These are phyloP conservation scores for Machimus rusticus DNA, from an alignment of 2,888 invertebrate species.

Conservation along the genomic window DNA sequence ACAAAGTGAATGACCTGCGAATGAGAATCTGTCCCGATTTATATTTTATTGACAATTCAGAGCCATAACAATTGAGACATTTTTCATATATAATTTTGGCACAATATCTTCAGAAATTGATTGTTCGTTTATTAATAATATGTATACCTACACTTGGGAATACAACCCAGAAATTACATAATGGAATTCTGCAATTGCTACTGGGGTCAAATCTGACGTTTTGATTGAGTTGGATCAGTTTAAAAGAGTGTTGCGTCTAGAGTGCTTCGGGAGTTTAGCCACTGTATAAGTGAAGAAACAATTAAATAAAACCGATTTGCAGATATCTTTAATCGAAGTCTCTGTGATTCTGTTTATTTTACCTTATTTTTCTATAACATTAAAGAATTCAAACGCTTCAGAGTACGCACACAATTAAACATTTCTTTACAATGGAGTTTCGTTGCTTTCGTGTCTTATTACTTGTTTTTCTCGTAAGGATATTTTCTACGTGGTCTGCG, in stretches of 20 bases:
- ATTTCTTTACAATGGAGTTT: neutral
- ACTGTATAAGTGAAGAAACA: too few species aligned
- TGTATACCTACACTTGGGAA: neutral
- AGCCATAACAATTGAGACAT: neutral
- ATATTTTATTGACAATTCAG: neutral
- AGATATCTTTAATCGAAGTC: neutral
- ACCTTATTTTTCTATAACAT: neutral
- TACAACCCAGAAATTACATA: neutral
- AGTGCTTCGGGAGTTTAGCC: neutral
- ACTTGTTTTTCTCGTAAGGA: neutral
- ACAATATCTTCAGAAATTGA: neutral
- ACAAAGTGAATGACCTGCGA: neutral
- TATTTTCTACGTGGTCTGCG: neutral
- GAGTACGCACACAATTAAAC: neutral
- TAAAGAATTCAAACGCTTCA: neutral
- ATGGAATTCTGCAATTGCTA: neutral
- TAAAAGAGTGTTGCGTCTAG: neutral
- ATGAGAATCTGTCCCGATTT: neutral
- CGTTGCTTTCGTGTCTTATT: neutral
- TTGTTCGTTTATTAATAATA: neutral
- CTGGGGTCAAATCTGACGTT: neutral
- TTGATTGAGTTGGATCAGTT: neutral
- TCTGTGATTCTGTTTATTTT: neutral
- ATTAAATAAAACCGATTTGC: too few species aligned
- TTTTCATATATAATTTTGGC: neutral